Evolutionary conservation across 2,797 vertebrate species (phyloP), one percentile per base, ranked within the genome.

Genomic region (Acipenser oxyrinchus): DNA sequence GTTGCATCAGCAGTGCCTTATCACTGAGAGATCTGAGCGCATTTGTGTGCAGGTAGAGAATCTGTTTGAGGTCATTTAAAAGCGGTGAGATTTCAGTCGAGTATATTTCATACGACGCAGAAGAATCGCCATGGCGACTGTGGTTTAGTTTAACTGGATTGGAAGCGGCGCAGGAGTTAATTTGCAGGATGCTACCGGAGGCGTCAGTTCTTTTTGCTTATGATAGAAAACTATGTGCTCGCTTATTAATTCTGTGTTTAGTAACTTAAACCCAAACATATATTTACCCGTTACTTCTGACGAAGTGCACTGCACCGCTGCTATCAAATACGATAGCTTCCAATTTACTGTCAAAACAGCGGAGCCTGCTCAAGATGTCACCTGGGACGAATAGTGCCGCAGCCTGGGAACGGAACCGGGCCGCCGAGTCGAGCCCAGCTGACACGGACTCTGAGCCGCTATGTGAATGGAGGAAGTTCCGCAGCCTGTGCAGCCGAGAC

Each of bases 401-500:
- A 48, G 66, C 7, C 12, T 67, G 65, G 49, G 57, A 12, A 49
- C 59, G 60, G 23, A 49, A 53, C 65, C 48, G 62, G 48, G 51
- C 10, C 15, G 23, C 48, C 12, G 53, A 63, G 15, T 3, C 11
- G 49, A 63, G 23, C 10, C 37, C 10, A 62, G 70, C 71, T 15
- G 76, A 81, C 50, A 75, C 81, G 0, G 82, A 82, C 6, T 58
- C 74, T 1, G 82, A 84, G 1, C 48, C 57, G 2, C 74, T 52
- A 6, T 66, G 70, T 66, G 74, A 57, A 0, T 58, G 64, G 4
- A 82, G 79, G n/a, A 78, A 74, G 70, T 76, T 85, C 13, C 64
- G 78, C 0, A 79, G 77, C 63, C 76, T 89, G 63, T 84, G 83
- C 76, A 87, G 84, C 75, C 69, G 83, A 9, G 81, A 87, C 75